These are phyloP conservation scores for Amiota communis DNA, from an alignment of 2,888 invertebrate species.

Conservation along the genomic window DNA sequence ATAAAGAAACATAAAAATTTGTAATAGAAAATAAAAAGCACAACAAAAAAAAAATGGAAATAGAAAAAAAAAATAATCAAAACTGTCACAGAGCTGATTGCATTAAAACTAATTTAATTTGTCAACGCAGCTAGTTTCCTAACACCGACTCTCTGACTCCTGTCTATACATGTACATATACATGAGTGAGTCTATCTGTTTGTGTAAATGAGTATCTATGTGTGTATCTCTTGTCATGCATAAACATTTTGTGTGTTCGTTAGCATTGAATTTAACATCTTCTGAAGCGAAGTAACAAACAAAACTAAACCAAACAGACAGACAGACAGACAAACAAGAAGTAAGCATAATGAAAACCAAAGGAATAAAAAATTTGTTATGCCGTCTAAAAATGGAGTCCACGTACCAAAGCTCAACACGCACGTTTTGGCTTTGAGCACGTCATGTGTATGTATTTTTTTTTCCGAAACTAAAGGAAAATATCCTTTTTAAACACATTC, in stretches of 20 bases:
- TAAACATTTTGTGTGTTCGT: not conserved
- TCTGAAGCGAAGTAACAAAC: no score
- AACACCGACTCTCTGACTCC: no score
- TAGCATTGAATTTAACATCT: no score
- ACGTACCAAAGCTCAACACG: slow-evolving; percentile 45
- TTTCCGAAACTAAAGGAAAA: no score
- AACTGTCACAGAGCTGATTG: slow-evolving; percentile 9
- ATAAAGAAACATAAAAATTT: no score
- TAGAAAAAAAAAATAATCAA: not conserved
- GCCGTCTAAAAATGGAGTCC: slow-evolving; percentile 29
- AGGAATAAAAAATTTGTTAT: slow-evolving; percentile 4
- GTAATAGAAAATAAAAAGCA: no score
- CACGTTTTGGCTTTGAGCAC: slow-evolving; percentile 47
- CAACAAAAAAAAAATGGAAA: not conserved
- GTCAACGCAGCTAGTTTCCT: not conserved
- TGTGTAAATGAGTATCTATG: slow-evolving; percentile 23
- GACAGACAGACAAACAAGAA: no score
- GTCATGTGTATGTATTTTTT: slow-evolving; percentile 1
- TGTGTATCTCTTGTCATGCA: slow-evolving; percentile 6
- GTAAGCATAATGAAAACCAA: not conserved
- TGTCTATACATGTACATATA: no score
- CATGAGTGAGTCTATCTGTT: no score
- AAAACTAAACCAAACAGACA: no score
- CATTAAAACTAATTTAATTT: slow-evolving; percentile 51
- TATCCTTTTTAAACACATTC: not conserved